phyloP scores from a whole-genome alignment of 2,113 vertebrate species.

The Podarcis raffonei region DNA sequence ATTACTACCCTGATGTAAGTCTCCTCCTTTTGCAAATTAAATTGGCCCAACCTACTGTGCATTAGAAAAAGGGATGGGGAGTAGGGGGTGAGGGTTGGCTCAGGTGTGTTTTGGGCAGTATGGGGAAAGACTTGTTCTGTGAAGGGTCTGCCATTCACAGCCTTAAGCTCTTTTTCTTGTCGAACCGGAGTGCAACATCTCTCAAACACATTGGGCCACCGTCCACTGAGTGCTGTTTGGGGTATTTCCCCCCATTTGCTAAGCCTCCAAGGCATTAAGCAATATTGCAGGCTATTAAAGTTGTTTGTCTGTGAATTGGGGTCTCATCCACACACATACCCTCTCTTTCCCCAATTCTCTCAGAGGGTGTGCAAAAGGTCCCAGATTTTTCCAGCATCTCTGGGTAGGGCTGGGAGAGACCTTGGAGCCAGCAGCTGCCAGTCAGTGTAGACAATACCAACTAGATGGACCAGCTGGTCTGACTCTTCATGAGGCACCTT shows the following conservation, averaged over 20 bases:
- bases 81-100: background rate
- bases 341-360: background rate
- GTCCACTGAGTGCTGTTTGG: background rate
- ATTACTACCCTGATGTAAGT: constrained; percentile 95
- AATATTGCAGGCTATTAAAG: background rate
- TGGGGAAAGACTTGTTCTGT: background rate
- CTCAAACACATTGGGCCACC: background rate
- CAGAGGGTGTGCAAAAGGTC: too few relatives aligned
- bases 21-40: background rate
- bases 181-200: background rate
- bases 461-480: too few relatives aligned
- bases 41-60: background rate
- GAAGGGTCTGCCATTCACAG: background rate
- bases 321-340: too few relatives aligned
- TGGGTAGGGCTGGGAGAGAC: too few relatives aligned
- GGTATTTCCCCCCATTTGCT: background rate
- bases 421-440: too few relatives aligned
- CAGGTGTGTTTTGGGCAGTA: background rate
- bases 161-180: background rate
- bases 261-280: background rate
- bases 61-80: background rate
- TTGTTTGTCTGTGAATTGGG: background rate
- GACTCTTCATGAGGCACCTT: too few relatives aligned
- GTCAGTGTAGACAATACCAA: too few relatives aligned
- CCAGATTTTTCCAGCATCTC: too few relatives aligned